Evolutionary conservation across 2,888 invertebrate species (phyloP).

Genomic region (Schizaphis graminum): DNA sequence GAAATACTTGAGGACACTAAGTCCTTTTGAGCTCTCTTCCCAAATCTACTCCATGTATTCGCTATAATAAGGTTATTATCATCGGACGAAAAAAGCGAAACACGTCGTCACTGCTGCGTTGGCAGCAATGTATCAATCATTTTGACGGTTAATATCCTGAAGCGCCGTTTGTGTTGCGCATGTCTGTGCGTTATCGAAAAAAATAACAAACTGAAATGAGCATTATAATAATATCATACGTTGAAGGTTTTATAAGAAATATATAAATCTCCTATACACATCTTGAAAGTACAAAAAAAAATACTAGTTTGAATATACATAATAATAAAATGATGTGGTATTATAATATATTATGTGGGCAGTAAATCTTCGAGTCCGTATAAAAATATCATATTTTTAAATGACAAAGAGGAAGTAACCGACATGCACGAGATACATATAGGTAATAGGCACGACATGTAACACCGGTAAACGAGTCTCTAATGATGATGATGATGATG

Average conservation of each 20-base stretch:
- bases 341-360: background rate
- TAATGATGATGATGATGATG: background rate
- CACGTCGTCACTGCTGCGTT: background rate
- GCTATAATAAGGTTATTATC: background rate
- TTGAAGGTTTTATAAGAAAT: background rate
- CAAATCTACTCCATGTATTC: background rate
- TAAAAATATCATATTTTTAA: background rate
- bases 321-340: background rate
- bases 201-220: background rate
- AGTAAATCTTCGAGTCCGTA: background rate
- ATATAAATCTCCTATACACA: background rate
- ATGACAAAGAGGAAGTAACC: background rate
- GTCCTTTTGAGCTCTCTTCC: background rate
- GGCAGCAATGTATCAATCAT: conserved; percentile 12
- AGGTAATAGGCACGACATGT: background rate
- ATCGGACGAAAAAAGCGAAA: background rate
- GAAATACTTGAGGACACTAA: background rate
- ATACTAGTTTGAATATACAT: background rate
- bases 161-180: background rate
- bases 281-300: background rate
- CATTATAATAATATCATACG: background rate
- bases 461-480: background rate
- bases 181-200: background rate
- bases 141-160: conserved; percentile 50
- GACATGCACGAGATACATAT: background rate